phyloP scores from a whole-genome alignment of 2,113 vertebrate species.

The Mola mola region DNA sequence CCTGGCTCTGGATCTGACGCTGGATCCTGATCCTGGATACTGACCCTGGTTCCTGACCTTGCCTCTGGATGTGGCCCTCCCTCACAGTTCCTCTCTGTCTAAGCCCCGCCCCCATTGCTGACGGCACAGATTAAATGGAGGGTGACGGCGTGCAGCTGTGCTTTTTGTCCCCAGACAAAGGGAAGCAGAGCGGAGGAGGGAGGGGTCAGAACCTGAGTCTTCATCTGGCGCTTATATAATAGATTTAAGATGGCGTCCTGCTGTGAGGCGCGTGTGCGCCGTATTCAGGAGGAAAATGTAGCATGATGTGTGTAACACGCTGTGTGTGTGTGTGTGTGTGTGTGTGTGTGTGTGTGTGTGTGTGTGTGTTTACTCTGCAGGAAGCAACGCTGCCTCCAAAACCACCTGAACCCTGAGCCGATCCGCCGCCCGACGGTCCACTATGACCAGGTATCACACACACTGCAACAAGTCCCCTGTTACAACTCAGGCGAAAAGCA shows the following conservation, averaged over 20 bases:
- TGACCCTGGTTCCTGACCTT: not conserved
- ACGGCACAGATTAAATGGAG: constrained; percentile 60
- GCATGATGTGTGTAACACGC: too few relatives aligned
- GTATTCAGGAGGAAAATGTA: too few relatives aligned
- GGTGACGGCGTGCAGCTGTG: constrained; percentile 69
- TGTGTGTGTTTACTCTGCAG: constrained; percentile 69
- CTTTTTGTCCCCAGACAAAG: constrained; percentile 64
- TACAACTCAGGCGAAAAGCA: too few relatives aligned
- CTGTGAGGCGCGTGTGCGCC: constrained; percentile 24
- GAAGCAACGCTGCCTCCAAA: constrained; percentile 83
- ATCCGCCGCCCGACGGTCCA: constrained; percentile 75
- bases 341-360: too few relatives aligned
- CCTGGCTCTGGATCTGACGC: not conserved
- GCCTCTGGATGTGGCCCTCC: too few relatives aligned
- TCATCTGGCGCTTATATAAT: constrained; percentile 61
- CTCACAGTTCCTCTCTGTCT: too few relatives aligned
- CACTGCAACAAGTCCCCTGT: too few relatives aligned
- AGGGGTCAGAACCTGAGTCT: constrained; percentile 45
- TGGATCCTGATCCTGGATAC: not conserved
- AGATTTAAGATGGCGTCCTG: constrained; percentile 43
- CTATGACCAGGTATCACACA: constrained; percentile 83
- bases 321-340: too few relatives aligned
- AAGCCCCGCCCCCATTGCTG: not conserved
- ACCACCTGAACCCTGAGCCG: constrained; percentile 77
- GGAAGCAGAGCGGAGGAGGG: constrained; percentile 43